Conservation (phyloP, 2,888 invertebrate genomes). For the Latrodectus hesperus region DNA sequence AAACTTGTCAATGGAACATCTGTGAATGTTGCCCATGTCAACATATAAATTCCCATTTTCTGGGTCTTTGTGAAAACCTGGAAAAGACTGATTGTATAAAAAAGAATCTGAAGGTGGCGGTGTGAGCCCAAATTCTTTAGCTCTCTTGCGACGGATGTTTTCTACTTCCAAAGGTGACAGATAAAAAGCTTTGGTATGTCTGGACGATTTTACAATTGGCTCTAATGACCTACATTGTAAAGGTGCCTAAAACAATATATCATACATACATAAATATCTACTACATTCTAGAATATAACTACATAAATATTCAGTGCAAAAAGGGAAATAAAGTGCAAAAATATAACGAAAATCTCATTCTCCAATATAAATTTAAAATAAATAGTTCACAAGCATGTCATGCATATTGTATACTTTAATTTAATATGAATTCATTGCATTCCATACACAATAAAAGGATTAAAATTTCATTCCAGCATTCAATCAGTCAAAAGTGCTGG, state of each 20-base stretch:
- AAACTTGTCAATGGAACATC: constrained; percentile 71
- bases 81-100: constrained; percentile 81
- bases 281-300: neutral
- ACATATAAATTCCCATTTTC: constrained; percentile 55
- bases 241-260: constrained; percentile 32
- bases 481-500: too few species aligned
- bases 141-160: constrained; percentile 72
- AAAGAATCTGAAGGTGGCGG: constrained; percentile 75
- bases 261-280: neutral
- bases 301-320: neutral
- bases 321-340: neutral
- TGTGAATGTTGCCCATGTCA: constrained; percentile 68
- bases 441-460: too few species aligned
- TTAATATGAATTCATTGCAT: too few species aligned
- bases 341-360: too few species aligned
- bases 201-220: neutral
- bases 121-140: constrained; percentile 72
- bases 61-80: constrained; percentile 72
- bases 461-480: too few species aligned
- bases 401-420: too few species aligned
- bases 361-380: too few species aligned
- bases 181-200: neutral
- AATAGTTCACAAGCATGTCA: too few species aligned
- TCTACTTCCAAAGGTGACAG: constrained; percentile 26
- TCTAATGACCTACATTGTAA: constrained; percentile 35